Base-by-base conservation (phyloP, 2,113 vertebrate species). In the Vicugna pacos region DNA sequence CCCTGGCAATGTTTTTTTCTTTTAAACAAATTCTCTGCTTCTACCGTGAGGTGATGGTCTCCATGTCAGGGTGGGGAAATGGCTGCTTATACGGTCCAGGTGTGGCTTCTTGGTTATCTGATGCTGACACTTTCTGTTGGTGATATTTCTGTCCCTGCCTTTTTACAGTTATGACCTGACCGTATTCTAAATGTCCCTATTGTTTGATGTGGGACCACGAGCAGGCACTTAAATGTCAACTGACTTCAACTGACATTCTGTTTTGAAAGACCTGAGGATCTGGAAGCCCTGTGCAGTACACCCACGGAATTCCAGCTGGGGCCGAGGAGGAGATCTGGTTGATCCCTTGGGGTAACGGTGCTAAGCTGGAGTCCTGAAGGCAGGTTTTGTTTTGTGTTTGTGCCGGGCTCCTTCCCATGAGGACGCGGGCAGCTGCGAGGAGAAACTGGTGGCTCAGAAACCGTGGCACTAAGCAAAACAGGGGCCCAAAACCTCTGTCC, bases 391-490 rank as follows among this genome's bases (percentile, higher is more conserved):
- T 42, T 9, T n/a, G 26, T 24, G 16, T 19, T 17, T 26, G 46
- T 20, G 8, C 0, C 26, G 32, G 19, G 69, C 19, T 54, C 16
- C 24, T 62, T 73, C 67, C 1, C 0, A 42, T 14, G 24, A 38
- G 19, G 26, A 24, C 0, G 28, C 9, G 4, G 52, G 20, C 3
- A 2, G 50, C 28, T 4, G 26, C 6, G 42, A 73, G 2, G 19
- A 19, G 6, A 35, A 75, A 1, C 6, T 0, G 17, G 24, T 6
- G 24, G 54, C 54, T 62, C 42, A 15, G 22, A 46, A 54, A 83
- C 15, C 0, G 0, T 1, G 52, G 1, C 56, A 13, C 17, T 3
- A 1, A 3, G 13, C 7, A 6, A 3, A n/a, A 24, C 4, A 8
- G 26, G 28, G 6, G 48, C 24, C 58, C n/a, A 28, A 28, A 3